Evolutionary conservation across 2,113 vertebrate species (phyloP).

Genomic region (Alligator mississippiensis): DNA sequence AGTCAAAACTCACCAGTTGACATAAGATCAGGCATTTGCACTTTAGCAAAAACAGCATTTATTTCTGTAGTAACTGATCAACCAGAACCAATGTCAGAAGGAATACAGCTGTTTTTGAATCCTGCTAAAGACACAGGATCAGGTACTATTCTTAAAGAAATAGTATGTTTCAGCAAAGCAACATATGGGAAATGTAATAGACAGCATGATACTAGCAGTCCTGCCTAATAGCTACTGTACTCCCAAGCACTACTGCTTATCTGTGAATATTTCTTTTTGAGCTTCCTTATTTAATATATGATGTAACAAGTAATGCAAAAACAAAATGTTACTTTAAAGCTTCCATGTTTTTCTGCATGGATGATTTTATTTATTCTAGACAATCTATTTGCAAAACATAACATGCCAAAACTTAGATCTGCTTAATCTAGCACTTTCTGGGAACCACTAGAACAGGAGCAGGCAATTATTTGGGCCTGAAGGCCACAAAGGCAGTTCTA

Average conservation of each 20-base stretch:
- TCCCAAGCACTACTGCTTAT: neutral
- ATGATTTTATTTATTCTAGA: neutral
- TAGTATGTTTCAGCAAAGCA: neutral
- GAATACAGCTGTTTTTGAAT: neutral
- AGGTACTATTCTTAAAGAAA: neutral
- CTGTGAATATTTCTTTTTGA: neutral
- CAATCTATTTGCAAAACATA: neutral
- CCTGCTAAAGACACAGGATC: neutral
- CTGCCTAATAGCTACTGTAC: neutral
- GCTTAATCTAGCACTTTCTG: neutral
- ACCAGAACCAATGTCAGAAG: neutral
- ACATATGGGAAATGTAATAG: neutral
- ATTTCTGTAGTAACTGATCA: neutral
- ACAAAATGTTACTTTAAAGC: neutral
- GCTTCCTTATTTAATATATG: neutral
- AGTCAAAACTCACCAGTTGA: neutral
- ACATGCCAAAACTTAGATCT: neutral
- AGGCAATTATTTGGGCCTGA: too few species aligned
- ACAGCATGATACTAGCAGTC: neutral
- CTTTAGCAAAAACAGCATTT: neutral
- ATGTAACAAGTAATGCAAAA: neutral
- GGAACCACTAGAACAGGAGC: neutral
- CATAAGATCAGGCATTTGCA: constrained; percentile 26
- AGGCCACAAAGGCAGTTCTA: too few species aligned
- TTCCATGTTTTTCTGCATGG: neutral